Percentiles rank a stretch among this genome's conserved stretches.
Conservation (phyloP, 2,797 vertebrate species). For the Petrocephalus sullivani region DNA sequence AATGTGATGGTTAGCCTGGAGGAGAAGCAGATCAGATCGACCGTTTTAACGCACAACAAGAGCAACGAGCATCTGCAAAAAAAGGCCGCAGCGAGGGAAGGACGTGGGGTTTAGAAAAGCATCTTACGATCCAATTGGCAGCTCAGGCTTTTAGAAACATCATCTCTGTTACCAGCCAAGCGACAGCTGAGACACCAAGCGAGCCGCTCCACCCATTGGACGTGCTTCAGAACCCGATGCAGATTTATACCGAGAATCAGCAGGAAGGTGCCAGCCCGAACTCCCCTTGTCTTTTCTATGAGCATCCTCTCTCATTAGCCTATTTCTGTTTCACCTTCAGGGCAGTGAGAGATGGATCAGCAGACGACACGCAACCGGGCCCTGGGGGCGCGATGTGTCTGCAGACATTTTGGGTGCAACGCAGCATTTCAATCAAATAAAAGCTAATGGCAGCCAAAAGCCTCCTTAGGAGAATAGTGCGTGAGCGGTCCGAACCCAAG, state of each 20-base stretch:
- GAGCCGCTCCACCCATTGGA: not conserved
- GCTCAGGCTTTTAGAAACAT: not conserved
- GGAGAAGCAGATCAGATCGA: not conserved
- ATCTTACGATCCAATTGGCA: not conserved
- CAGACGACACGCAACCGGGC: not conserved
- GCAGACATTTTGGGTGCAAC: not conserved
- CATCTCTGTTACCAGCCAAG: not conserved
- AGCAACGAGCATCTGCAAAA: not conserved
- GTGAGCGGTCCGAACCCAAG: not conserved
- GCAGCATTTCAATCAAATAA: not conserved
- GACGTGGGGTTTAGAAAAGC: not conserved
- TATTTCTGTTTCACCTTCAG: not conserved
- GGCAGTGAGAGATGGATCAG: not conserved
- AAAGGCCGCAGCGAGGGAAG: not conserved
- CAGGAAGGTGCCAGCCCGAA: no score
- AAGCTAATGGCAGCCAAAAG: not conserved
- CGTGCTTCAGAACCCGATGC: not conserved
- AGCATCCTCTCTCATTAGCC: not conserved
- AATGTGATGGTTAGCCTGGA: conserved; percentile 91
- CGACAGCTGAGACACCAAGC: not conserved
- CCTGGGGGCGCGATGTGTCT: not conserved
- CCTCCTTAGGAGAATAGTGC: not conserved
- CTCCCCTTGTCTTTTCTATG: not conserved
- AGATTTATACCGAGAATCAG: not conserved
- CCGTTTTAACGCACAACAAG: not conserved